Evolutionary conservation across 2,888 invertebrate genomes (phyloP), one percentile per base, ranked within the genome.

Genomic region (Cephus sareptanus): DNA sequence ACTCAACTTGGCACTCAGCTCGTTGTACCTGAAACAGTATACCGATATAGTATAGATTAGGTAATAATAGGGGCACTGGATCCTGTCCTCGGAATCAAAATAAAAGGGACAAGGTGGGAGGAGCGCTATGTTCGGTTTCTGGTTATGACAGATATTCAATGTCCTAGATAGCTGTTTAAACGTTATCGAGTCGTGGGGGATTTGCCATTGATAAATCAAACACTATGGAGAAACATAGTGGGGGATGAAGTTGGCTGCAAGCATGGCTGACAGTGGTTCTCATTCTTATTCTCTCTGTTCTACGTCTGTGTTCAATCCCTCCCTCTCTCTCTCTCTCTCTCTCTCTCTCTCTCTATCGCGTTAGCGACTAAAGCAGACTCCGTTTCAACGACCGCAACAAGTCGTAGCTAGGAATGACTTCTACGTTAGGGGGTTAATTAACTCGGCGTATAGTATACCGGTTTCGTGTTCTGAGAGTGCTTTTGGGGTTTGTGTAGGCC

Each of bases 121-220:
- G 40, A 40, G 40, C 40, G 6, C 15, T 15, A 40, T 23, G 23
- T 40, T 9, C 6, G 40, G 1, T 40, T 40, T 15, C 23, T 23
- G 23, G 23, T 40, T 40, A 40, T 40, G 23, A 40, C 40, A 6
- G 40, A 40, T 40, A 40, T 23, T 23, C 40, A 40, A 40, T 40
- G 40, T 40, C 15, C 40, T 40, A 40, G 40, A 6, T 40, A 15
- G 40, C 23, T 23, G 23, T 23, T 40, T 40, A 40, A 40, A 40
- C 40, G 40, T 40, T 40, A 40, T 40, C 40, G 40, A 40, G 40
- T 40, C 15, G 40, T 9, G 40, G 0, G 6, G 23, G 31, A 70
- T 70, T 70, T 70, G 71, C 71, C 12, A 70, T 70, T 70, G 71
- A 33, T 70, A 70, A 70, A 31, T 70, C 71, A 70, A 70, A 70